Evolutionary conservation across 2,797 vertebrate species (phyloP), one percentile per base, ranked within the genome.

Genomic region (Paguma larvata): DNA sequence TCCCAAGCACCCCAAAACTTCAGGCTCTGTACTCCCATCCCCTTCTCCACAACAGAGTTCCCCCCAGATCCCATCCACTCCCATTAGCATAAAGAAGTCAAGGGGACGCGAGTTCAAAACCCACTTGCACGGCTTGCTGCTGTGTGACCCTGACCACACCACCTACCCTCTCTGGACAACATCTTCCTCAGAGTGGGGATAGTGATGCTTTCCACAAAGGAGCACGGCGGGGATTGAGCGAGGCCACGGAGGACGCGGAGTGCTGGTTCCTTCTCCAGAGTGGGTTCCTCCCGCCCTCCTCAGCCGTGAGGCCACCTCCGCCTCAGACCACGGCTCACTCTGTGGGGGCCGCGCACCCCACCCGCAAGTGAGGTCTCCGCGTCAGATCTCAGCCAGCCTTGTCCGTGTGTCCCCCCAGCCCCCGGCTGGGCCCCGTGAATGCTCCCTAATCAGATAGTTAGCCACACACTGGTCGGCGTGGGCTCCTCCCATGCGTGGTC

Each of bases 301-400:
- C 30, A 0, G 2, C 65, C 23, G 16, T 1, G 6, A 16, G 3
- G 41, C 15, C 12, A 1, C 30, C 46, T 73, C 46, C 2, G 32
- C 44, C 83, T 38, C 23, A 0, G 13, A 44, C 10, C 3, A 0
- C 1, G 7, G 6, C n/a, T 23, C 2, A 79, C 15, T 5, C 21
- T 2, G 3, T 1, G 10, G 15, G 38, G 46, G 44, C 27, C 10
- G 41, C 0, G 3, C n/a, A 27, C 7, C 27, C 12, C 44, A 5
- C 34, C 53, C 0, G 3, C 30, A 23, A 18, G 48, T 15, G 30
- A 14, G 34, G n/a, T 44, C 27, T 38, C 19, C 6, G 1, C 0
- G 8, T 38, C n/a, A 70, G 21, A 34, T 21, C 3, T 68, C 41
- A 41, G 51, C 51, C 82, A 15, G 41, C 3, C 1, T 14, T 12